Conservation (phyloP, 2,888 invertebrate species). For the Drosophila kanekoi region DNA sequence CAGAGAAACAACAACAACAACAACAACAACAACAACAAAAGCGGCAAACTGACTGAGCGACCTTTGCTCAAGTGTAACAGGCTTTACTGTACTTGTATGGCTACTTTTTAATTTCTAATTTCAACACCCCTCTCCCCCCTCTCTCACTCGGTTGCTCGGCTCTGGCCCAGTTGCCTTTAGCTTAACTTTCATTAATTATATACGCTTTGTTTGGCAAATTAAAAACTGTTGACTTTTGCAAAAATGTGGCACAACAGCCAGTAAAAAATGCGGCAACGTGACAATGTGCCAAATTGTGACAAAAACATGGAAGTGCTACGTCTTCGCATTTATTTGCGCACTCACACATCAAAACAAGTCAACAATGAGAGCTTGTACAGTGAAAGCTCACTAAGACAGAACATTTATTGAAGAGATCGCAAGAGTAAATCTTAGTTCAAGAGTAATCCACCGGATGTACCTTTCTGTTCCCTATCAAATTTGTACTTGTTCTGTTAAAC, state of each 20-base stretch:
- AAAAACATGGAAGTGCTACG: slow-evolving; percentile 25
- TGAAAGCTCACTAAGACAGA: slow-evolving; percentile 7
- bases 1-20: slow-evolving; percentile 51
- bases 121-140: neutral
- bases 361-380: slow-evolving; percentile 8
- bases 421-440: no score
- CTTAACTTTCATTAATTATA: slow-evolving; percentile 74
- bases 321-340: slow-evolving; percentile 5
- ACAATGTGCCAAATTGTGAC: slow-evolving; percentile 22
- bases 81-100: slow-evolving; percentile 62
- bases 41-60: slow-evolving; percentile 15
- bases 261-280: slow-evolving; percentile 39
- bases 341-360: slow-evolving; percentile 24
- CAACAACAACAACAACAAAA: slow-evolving; percentile 34
- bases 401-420: no score
- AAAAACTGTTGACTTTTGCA: slow-evolving; percentile 76
- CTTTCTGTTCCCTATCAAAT: no score
- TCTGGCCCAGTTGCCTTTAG: slow-evolving; percentile 20
- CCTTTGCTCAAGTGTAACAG: slow-evolving; percentile 41
- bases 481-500: no score
- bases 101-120: slow-evolving; percentile 72
- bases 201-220: slow-evolving; percentile 76
- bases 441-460: no score
- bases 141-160: neutral
- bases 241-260: slow-evolving; percentile 48